Percentiles rank a stretch among this genome's conserved stretches.
These are phyloP conservation scores for Nycticorax nycticorax DNA, from an alignment of 2,113 vertebrate genomes.

Conservation along the genomic window DNA sequence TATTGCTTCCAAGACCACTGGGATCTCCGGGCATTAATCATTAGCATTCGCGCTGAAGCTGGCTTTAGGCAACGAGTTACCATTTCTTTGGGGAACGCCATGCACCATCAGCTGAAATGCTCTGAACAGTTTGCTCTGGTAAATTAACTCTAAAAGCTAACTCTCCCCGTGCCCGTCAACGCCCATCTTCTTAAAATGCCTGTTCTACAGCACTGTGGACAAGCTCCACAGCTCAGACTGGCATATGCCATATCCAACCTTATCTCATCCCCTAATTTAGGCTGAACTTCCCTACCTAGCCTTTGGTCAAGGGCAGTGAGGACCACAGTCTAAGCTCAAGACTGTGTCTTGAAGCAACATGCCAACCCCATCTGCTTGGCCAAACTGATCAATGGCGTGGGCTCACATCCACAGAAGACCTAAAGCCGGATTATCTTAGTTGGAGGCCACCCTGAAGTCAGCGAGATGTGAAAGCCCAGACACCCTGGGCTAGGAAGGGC, in stretches of 20 bases:
- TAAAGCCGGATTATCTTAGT: neutral
- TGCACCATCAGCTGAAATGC: constrained; percentile 25
- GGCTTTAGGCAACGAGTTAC: constrained; percentile 20
- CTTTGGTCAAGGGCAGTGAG: neutral
- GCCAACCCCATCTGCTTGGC: neutral
- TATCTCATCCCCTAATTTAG: neutral
- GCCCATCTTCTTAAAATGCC: neutral
- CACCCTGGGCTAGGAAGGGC: neutral
- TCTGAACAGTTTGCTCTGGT: neutral
- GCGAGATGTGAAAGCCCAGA: neutral
- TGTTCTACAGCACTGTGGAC: accelerated
- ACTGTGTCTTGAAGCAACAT: accelerated
- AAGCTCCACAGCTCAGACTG: accelerated
- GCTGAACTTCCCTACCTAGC: neutral
- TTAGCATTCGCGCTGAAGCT: constrained; percentile 13
- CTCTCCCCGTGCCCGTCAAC: neutral
- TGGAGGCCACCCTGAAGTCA: neutral
- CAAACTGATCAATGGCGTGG: accelerated
- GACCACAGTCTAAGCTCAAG: neutral
- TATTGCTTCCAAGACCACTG: constrained; percentile 57
- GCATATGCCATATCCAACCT: accelerated
- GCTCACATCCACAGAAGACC: neutral
- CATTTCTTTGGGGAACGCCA: neutral
- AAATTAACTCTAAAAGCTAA: constrained; percentile 20
- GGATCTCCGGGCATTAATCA: constrained; percentile 49